Percentiles rank a stretch among this genome's conserved stretches.
Conservation (phyloP, 1,140 invertebrate genomes). For the Scylla paramamosain region DNA sequence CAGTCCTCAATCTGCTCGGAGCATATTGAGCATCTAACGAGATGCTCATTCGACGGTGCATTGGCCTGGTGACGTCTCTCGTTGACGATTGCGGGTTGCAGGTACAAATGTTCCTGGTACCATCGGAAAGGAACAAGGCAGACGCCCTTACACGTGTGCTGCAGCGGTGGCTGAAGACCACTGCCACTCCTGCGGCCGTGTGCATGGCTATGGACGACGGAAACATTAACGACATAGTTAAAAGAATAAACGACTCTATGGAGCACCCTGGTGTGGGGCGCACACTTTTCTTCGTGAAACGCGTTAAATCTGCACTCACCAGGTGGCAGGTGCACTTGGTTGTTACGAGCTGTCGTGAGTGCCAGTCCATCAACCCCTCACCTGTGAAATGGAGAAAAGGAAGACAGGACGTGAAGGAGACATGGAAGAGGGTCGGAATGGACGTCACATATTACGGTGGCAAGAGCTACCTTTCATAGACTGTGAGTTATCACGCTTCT, state of each 20-base stretch:
- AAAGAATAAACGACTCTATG: neutral
- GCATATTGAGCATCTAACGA: neutral
- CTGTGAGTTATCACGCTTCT: neutral
- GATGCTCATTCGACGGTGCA: conserved; percentile 21
- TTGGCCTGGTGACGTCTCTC: neutral
- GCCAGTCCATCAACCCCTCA: neutral
- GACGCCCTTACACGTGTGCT: neutral
- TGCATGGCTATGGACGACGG: too few species aligned
- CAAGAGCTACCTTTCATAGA: neutral
- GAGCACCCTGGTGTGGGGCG: neutral
- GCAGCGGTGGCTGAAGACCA: neutral
- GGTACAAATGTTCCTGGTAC: neutral
- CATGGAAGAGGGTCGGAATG: neutral
- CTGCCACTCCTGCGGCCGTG: neutral
- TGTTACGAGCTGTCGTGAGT: neutral
- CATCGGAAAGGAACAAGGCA: neutral
- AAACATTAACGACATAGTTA: neutral
- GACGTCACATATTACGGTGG: neutral
- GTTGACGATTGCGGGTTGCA: neutral
- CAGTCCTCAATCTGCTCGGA: neutral
- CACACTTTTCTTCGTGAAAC: neutral
- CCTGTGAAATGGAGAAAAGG: neutral
- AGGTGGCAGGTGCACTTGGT: neutral
- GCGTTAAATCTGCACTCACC: neutral
- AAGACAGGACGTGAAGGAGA: neutral